Evolutionary conservation across 1,140 invertebrate genomes (phyloP).

Genomic region (Gonatopus flavifemur): DNA sequence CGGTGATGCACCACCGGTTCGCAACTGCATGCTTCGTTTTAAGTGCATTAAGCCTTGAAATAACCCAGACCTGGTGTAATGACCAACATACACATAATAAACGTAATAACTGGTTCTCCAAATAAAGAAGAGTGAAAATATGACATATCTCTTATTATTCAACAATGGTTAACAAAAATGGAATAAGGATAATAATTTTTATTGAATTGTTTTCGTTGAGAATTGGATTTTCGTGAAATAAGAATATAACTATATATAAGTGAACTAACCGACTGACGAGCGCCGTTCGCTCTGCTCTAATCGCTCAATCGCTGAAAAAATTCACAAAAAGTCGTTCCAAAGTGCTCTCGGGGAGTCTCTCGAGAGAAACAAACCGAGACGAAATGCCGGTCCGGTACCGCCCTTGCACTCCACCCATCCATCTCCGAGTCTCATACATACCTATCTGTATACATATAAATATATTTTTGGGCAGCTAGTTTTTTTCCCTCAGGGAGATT

Average conservation of each 20-base stretch:
- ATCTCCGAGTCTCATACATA: no score
- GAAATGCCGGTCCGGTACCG: conserved; percentile 36
- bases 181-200: no score
- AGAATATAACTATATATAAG: neutral
- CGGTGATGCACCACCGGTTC: no score
- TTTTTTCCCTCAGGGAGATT: conserved; percentile 45
- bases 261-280: conserved; percentile 40
- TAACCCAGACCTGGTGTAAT: conserved; percentile 35
- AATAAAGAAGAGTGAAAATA: no score
- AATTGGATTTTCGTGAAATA: no score
- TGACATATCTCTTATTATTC: no score
- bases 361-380: conserved; percentile 44
- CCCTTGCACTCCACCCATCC: conserved; percentile 51
- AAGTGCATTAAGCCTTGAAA: conserved; percentile 37
- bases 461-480: conserved; percentile 45
- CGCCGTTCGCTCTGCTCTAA: conserved; percentile 42
- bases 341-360: conserved; percentile 10
- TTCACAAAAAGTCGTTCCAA: conserved; percentile 25
- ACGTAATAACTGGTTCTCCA: conserved; percentile 17
- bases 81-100: no score
- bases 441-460: no score
- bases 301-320: conserved; percentile 48
- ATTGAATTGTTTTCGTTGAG: no score
- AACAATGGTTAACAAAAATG: no score
- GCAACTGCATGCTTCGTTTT: conserved; percentile 23